phyloP scores from a whole-genome alignment of 1,140 invertebrate species.

The Bombus waltoni region DNA sequence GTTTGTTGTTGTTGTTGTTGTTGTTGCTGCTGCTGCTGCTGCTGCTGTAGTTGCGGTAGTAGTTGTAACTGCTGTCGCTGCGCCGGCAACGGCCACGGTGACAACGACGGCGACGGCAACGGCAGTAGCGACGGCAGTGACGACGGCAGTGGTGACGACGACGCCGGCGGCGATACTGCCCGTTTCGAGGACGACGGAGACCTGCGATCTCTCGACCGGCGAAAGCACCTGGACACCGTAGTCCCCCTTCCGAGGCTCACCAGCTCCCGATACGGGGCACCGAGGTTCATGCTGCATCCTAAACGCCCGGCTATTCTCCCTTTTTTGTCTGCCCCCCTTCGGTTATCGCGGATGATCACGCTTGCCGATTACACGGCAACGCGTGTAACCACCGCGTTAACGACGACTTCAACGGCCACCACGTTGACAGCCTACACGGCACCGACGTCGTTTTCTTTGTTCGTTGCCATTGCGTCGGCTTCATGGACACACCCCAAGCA shows the following conservation, averaged over 20 bases:
- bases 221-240: conserved; percentile 66
- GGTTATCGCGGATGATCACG: conserved; percentile 62
- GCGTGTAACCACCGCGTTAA: conserved; percentile 57
- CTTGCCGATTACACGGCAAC: conserved; percentile 56
- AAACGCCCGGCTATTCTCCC: conserved; percentile 69
- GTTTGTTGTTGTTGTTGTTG: not conserved
- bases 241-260: conserved; percentile 79
- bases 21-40: conserved; percentile 6
- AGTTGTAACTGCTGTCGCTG: not conserved
- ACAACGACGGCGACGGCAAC: not conserved
- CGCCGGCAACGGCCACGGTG: not conserved
- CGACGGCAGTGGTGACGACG: conserved; percentile 33
- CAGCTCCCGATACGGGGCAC: conserved; percentile 78
- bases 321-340: conserved; percentile 30
- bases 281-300: conserved; percentile 82
- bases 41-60: not conserved
- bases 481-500: conserved; percentile 70
- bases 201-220: conserved; percentile 55
- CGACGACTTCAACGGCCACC: conserved; percentile 33
- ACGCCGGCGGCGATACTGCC: conserved; percentile 55
- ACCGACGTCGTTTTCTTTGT: conserved; percentile 46
- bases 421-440: conserved; percentile 39
- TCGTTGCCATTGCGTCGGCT: conserved; percentile 48
- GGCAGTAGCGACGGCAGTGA: conserved; percentile 2
- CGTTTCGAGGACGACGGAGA: conserved; percentile 50